phyloP scores from a whole-genome alignment of 2,113 vertebrate genomes.

The Strix aluco region DNA sequence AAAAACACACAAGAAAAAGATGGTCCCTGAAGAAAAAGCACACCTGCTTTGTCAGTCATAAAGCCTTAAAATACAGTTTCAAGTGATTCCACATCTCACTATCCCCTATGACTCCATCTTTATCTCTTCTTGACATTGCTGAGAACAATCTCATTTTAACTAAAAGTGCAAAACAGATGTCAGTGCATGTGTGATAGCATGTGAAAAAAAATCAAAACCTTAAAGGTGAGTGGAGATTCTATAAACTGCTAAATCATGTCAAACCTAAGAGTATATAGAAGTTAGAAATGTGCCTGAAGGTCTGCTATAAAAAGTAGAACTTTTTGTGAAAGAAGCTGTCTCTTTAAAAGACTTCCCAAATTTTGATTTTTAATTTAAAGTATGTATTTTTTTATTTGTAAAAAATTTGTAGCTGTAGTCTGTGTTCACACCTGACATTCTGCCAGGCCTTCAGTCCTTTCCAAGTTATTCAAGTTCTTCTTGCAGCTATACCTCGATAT shows the following conservation, averaged over 20 bases:
- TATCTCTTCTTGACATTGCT: background rate
- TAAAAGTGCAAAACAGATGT: slow-evolving; percentile 26
- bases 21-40: background rate
- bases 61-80: background rate
- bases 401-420: background rate
- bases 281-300: background rate
- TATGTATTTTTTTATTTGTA: background rate
- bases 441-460: background rate
- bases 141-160: slow-evolving; percentile 38
- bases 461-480: background rate
- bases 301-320: background rate
- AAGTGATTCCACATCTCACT: background rate
- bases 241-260: background rate
- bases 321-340: background rate
- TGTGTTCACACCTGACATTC: background rate
- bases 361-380: background rate
- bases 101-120: background rate
- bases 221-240: slow-evolving; percentile 2
- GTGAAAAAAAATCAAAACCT: slow-evolving; percentile 23
- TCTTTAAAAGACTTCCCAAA: background rate
- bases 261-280: background rate
- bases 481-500: background rate
- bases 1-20: background rate
- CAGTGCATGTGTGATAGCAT: background rate
- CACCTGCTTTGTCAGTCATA: slow-evolving; percentile 10